Base-by-base conservation (phyloP, 2,797 vertebrate species). In the Scolopax rusticola region DNA sequence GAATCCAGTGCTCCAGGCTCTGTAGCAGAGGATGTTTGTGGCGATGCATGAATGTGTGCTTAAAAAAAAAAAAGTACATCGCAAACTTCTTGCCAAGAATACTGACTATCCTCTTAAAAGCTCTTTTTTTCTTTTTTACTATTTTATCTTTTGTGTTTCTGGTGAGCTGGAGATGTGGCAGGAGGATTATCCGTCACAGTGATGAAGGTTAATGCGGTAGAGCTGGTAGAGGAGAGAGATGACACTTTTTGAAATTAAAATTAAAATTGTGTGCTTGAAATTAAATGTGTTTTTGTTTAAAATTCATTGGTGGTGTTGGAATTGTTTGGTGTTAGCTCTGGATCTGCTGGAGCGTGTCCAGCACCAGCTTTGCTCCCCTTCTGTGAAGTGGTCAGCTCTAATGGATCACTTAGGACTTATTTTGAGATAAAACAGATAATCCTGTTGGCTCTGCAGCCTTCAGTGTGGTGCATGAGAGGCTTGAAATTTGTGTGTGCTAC, bases 391-490 rank as follows among this genome's bases (percentile, higher is more conserved):
- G 20, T 68, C 25, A 48, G 33, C 40, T 65, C 23, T 64, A 43
- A 40, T 7, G 68, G 30, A 63, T 13, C 4, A 16, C 15, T 88
- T 24, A 32, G 18, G 33, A 30, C 60, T 79, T 53, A 9, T 50
- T 57, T 16, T 32, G 36, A 30, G 24, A 9, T 8, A n/a, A 59
- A 86, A 9, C 1, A 15, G 23, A 14, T 33, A 57, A 38, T 7
- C 2, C 27, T 11, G 16, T 51, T 84, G 65, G 24, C n/a, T 74
- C 16, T 12, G 25, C 38, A 65, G 45, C 50, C 23, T 73, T 64
- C 21, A 16, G 0, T 4, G 2, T 9, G 18, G 13, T n/a, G 11
- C 0, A 5, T 1, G 25, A 45, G 12, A 28, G 27, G 7, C 76
- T 71, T 70, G 67, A 56, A 38, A 68, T 53, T 11, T 33, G 6